These are phyloP conservation scores for Temnothorax ravouxi DNA, from an alignment of 2,888 invertebrate species.

Conservation along the genomic window DNA sequence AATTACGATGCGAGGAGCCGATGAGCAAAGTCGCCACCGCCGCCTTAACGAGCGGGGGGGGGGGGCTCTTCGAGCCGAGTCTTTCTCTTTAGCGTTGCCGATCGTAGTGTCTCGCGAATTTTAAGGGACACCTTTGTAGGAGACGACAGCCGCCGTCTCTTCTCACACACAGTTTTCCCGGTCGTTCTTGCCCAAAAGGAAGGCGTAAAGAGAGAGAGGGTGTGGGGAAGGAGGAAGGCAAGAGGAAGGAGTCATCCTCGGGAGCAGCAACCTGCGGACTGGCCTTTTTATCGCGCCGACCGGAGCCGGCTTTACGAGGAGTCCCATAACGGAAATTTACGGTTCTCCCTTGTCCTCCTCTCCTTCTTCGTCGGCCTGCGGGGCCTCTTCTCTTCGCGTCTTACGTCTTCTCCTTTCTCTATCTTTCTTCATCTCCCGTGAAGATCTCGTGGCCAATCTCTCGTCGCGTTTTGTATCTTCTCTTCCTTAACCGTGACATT, in stretches of 20 bases:
- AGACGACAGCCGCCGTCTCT: constrained; percentile 71
- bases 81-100: constrained; percentile 56
- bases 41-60: constrained; percentile 72
- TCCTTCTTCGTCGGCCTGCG: constrained; percentile 46
- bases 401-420: constrained; percentile 6
- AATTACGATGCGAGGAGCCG: constrained; percentile 76
- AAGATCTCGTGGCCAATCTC: constrained; percentile 19
- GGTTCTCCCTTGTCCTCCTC: constrained; percentile 69
- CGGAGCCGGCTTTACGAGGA: constrained; percentile 78
- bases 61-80: constrained; percentile 31
- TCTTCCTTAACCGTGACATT: constrained; percentile 46
- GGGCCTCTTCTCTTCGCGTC: constrained; percentile 25
- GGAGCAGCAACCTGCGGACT: constrained; percentile 78
- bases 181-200: constrained; percentile 57
- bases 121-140: constrained; percentile 75
- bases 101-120: constrained; percentile 76
- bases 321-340: constrained; percentile 79
- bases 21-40: constrained; percentile 68
- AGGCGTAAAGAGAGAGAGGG: constrained; percentile 44
- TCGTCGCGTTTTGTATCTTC: constrained; percentile 10
- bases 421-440: constrained; percentile 16
- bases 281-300: constrained; percentile 78
- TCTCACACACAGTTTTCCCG: constrained; percentile 71
- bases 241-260: constrained; percentile 68
- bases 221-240: not conserved